phyloP scores from a whole-genome alignment of 2,888 invertebrate genomes.

The Tipula unca region DNA sequence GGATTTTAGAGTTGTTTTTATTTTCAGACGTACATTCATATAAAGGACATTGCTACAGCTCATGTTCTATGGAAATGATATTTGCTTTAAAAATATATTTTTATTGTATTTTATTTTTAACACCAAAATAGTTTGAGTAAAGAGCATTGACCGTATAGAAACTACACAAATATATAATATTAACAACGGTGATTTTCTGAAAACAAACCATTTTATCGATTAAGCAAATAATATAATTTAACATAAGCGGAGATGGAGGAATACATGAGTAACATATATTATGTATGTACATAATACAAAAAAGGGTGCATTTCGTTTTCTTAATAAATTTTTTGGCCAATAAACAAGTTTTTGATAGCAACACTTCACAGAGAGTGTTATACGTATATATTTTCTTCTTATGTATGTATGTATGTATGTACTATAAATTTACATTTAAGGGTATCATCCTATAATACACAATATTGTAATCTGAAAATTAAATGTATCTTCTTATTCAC shows the following conservation, averaged over 20 bases:
- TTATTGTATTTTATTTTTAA: no score
- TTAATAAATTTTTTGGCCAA: background rate
- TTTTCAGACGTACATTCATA: no score
- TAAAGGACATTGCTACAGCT: background rate
- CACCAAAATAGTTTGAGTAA: no score
- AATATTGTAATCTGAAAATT: background rate
- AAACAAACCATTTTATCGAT: background rate
- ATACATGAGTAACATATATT: background rate
- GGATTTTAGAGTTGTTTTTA: background rate
- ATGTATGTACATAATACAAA: background rate
- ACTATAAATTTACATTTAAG: background rate
- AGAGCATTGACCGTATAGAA: no score
- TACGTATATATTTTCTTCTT: background rate
- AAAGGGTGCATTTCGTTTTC: background rate
- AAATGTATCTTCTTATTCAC: background rate
- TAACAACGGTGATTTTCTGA: background rate
- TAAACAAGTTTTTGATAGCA: background rate
- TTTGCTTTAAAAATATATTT: no score
- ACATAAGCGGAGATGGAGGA: background rate
- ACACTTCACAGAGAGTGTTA: background rate
- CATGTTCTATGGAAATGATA: background rate
- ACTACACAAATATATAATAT: no score
- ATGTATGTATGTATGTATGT: no score
- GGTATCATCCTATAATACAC: background rate
- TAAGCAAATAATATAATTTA: background rate